Base-by-base conservation (phyloP, 2,888 invertebrate species). In the Nesidiocoris tenuis region DNA sequence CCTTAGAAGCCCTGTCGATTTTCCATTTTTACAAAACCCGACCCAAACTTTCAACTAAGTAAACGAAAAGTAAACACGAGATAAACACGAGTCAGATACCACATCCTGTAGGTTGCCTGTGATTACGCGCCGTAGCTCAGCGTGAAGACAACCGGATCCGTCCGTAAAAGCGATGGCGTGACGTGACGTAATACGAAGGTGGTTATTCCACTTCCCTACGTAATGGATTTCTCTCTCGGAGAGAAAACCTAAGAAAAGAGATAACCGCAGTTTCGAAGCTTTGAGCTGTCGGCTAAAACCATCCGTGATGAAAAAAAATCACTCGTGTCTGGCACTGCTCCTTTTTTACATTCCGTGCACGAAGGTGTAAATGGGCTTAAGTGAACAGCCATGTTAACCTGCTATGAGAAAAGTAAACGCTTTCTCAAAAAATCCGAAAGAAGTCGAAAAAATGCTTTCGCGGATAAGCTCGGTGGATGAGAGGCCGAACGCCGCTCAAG, bases 261-360 rank as follows among this genome's bases (percentile, higher is more conserved):
- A 39, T 39, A 39, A 39, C 39, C 5, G 39, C 39, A 12, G 39
- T 39, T 39, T 39, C 39, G 39, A 39, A 39, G 39, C 39, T 39
- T 39, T 39, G 39, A 39, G 39, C 39, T 12, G 39, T 39, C 39
- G 39, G 39, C 39, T 39, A 39, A 39, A 39, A 39, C 39, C 39
- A 39, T 39, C 39, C 39, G 39, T 39, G 39, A 39, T 39, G 39
- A 39, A 39, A 39, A n/a, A 54, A 59, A 59, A 59, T 59, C 59
- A 59, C 59, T 59, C 59, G 59, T 59, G 59, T 59, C 59, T 59
- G 59, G 59, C n/a, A n/a, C 17, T 39, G 39, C 39, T 39, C 39
- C 54, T 59, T n/a, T 59, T 19, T 59, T 19, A 59, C 59, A 59
- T 59, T 59, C 59, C 59, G 59, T 59, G 59, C 59, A 59, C 59